Evolutionary conservation across 1,140 invertebrate genomes (phyloP).

Genomic region (Galleria mellonella): DNA sequence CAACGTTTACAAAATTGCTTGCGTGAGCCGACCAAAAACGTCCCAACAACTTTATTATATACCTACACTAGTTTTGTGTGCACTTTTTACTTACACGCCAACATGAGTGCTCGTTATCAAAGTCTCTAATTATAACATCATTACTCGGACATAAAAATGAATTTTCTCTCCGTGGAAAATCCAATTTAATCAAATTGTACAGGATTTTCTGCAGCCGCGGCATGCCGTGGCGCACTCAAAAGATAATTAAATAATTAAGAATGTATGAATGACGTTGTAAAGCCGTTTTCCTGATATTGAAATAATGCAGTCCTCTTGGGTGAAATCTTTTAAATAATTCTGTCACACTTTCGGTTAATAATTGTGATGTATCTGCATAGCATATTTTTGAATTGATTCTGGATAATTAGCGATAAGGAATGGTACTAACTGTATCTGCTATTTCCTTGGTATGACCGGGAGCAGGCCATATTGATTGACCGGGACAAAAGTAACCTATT

Average conservation of each 20-base stretch:
- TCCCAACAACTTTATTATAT: conserved; percentile 19
- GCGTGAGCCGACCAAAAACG: conserved; percentile 35
- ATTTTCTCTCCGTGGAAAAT: conserved; percentile 40
- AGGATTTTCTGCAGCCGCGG: conserved; percentile 56
- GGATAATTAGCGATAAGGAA: no score
- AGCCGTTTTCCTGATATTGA: conserved; percentile 66
- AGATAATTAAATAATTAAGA: conserved; percentile 73
- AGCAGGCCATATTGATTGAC: no score
- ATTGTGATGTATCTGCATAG: conserved; percentile 28
- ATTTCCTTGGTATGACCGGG: no score
- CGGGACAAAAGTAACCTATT: no score
- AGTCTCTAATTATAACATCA: conserved; percentile 34
- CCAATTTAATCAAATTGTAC: conserved; percentile 63
- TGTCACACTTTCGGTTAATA: conserved; percentile 53
- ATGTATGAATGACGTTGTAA: conserved; percentile 69
- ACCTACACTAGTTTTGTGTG: neutral
- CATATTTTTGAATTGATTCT: no score
- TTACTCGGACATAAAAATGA: conserved; percentile 31
- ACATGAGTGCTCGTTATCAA: conserved; percentile 9
- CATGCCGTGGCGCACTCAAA: conserved; percentile 54
- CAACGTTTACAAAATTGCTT: conserved; percentile 60
- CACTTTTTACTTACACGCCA: neutral
- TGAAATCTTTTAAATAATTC: conserved; percentile 70
- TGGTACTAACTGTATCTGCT: no score
- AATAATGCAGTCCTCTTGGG: conserved; percentile 69